Percentiles rank a stretch among this genome's conserved stretches.
phyloP scores from a whole-genome alignment of 2,888 invertebrate genomes.

The Drosophila anomalipes region DNA sequence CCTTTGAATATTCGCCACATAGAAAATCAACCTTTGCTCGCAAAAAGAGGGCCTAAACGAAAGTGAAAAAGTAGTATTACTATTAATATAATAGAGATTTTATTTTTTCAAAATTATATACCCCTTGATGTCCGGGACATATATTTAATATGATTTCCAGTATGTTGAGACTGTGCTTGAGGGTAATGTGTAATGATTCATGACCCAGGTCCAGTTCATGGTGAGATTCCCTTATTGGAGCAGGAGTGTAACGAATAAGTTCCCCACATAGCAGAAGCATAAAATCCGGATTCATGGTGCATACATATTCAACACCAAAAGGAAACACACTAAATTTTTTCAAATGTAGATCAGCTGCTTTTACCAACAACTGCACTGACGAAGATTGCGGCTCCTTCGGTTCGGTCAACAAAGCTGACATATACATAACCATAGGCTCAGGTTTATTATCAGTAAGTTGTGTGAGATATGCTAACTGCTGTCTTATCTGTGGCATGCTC shows the following conservation, averaged over 20 bases:
- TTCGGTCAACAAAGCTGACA: constrained; percentile 87
- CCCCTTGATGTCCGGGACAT: constrained; percentile 90
- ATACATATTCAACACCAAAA: constrained; percentile 91
- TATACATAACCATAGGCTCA: constrained; percentile 89
- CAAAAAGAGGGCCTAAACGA: constrained; percentile 88
- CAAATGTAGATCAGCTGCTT: constrained; percentile 87
- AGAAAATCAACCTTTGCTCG: constrained; percentile 93
- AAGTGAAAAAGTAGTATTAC: constrained; percentile 51
- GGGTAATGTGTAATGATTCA: constrained; percentile 86
- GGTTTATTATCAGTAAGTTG: constrained; percentile 89
- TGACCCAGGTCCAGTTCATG: constrained; percentile 81
- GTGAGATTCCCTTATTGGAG: constrained; percentile 85
- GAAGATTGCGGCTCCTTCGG: constrained; percentile 85
- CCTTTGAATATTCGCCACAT: constrained; percentile 90
- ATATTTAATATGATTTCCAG: constrained; percentile 91
- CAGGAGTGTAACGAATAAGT: constrained; percentile 91
- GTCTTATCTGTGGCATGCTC: constrained; percentile 88
- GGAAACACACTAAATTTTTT: constrained; percentile 87
- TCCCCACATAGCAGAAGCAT: constrained; percentile 92
- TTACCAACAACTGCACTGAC: constrained; percentile 88
- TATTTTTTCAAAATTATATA: constrained; percentile 12
- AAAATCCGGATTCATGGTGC: constrained; percentile 93
- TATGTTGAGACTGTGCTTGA: constrained; percentile 88
- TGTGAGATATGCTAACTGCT: constrained; percentile 94
- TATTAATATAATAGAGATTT: not conserved